These are phyloP conservation scores for Cotesia glomerata DNA, from an alignment of 1,140 invertebrate species.

Conservation along the genomic window DNA sequence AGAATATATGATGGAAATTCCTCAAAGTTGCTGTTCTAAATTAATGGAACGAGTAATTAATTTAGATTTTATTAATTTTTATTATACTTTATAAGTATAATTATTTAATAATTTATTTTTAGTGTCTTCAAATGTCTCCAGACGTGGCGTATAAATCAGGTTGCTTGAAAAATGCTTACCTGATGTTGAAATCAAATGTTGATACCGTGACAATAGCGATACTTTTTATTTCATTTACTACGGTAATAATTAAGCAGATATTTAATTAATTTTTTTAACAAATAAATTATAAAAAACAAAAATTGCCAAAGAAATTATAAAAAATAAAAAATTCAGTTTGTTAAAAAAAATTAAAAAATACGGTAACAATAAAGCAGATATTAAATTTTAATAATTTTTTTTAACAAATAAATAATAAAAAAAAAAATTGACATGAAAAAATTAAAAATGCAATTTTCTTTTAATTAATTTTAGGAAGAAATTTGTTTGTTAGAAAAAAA, in stretches of 20 bases:
- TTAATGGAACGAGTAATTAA: constrained; percentile 35
- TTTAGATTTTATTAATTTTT: constrained; percentile 7
- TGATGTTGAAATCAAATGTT: constrained; percentile 42
- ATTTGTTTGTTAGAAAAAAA: no score
- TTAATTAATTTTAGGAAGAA: no score
- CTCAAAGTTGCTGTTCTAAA: constrained; percentile 44
- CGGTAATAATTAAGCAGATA: constrained; percentile 32
- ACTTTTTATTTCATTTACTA: constrained; percentile 35
- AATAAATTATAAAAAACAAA: not conserved
- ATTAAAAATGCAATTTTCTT: no score
- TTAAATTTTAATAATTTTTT: no score
- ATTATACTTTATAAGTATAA: not conserved
- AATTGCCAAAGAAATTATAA: no score
- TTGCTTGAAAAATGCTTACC: constrained; percentile 38
- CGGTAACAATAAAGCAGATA: no score
- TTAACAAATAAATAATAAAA: constrained; percentile 9
- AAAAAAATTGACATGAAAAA: no score
- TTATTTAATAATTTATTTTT: constrained; percentile 20
- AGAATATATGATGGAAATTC: constrained; percentile 37
- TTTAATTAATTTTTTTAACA: not conserved
- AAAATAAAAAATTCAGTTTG: not conserved
- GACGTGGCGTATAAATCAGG: constrained; percentile 40
- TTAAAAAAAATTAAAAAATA: not conserved
- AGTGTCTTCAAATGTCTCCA: constrained; percentile 44
- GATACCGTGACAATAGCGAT: constrained; percentile 35